phyloP scores from a whole-genome alignment of 2,113 vertebrate species.

The Ursus arctos region DNA sequence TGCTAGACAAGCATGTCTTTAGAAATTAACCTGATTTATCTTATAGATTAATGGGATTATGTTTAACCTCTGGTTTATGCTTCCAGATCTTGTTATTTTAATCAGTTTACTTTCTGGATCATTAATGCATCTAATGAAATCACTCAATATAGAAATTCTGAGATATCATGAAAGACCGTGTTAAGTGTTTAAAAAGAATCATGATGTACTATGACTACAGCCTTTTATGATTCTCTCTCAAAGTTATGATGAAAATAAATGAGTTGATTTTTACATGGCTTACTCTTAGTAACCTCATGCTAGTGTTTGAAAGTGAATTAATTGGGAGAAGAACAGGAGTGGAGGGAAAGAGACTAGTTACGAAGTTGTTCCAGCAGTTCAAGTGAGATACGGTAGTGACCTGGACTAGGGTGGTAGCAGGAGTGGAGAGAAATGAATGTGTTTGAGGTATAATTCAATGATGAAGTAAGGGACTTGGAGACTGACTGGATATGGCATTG shows the following conservation, averaged over 20 bases:
- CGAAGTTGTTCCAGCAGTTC: not conserved
- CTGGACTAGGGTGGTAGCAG: not conserved
- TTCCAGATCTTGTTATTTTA: slow-evolving; percentile 31
- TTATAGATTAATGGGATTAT: not conserved
- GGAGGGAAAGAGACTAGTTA: not conserved
- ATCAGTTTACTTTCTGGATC: not conserved
- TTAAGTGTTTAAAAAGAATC: slow-evolving; percentile 22
- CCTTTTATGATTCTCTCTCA: not conserved
- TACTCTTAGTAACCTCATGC: not conserved
- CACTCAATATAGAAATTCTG: not conserved
- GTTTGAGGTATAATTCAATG: not conserved
- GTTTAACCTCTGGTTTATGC: slow-evolving; percentile 22
- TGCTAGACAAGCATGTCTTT: not conserved
- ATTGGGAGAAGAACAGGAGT: not conserved
- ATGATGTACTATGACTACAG: not conserved
- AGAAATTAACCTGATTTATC: not conserved
- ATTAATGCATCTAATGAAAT: not conserved
- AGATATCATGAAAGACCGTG: not conserved
- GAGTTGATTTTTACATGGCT: not conserved
- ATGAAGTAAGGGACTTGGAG: not conserved
- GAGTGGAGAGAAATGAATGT: not conserved
- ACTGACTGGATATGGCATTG: not conserved
- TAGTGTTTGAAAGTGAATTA: not conserved
- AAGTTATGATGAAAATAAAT: slow-evolving; percentile 32
- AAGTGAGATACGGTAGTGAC: not conserved